Evolutionary conservation across 2,888 invertebrate species (phyloP).

Genomic region (Folsomia candida): DNA sequence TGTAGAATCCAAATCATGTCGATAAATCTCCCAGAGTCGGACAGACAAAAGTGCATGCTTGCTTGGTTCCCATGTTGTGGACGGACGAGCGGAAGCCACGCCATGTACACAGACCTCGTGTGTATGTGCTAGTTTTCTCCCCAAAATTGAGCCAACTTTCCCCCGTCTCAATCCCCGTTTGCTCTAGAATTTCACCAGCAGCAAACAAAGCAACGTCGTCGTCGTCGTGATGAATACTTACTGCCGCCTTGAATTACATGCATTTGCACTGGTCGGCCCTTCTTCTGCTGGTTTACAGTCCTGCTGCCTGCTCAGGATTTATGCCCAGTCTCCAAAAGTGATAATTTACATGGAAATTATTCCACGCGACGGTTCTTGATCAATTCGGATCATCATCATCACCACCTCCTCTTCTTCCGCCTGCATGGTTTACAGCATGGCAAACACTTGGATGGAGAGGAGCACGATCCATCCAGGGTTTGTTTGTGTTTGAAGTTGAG

Average conservation of each 20-base stretch:
- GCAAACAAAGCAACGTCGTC: not conserved
- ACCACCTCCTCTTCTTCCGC: too few relatives aligned
- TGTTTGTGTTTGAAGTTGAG: too few relatives aligned
- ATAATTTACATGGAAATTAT: not conserved
- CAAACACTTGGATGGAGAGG: too few relatives aligned
- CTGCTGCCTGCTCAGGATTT: not conserved
- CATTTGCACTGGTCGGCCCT: too few relatives aligned
- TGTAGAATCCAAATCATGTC: not conserved
- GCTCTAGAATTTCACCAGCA: not conserved
- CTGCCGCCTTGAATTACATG: not conserved
- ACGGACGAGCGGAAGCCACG: not conserved
- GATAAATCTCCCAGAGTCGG: constrained; percentile 9
- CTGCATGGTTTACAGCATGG: too few relatives aligned
- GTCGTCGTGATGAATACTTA: not conserved
- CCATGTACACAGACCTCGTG: not conserved
- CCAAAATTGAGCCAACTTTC: not conserved
- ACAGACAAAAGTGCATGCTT: not conserved
- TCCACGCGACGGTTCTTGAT: not conserved
- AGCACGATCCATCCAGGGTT: too few relatives aligned
- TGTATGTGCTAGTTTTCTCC: not conserved
- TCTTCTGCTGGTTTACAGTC: too few relatives aligned
- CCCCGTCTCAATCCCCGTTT: not conserved
- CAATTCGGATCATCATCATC: not conserved
- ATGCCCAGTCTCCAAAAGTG: not conserved
- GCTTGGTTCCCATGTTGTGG: not conserved